Evolutionary conservation across 2,888 invertebrate genomes (phyloP).

Genomic region (Limenitis camilla): DNA sequence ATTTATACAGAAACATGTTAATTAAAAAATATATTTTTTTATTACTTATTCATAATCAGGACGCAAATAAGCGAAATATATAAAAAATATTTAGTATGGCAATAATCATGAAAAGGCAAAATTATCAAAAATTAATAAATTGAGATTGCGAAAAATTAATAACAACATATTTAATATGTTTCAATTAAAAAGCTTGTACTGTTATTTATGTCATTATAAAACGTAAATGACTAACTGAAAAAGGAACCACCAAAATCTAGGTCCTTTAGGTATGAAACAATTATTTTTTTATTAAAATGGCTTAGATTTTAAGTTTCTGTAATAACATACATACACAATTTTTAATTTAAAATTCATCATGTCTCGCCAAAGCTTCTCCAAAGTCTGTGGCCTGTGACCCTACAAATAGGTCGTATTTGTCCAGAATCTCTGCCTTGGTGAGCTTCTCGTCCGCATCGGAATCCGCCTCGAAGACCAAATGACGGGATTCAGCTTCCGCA

Average conservation of each 20-base stretch:
- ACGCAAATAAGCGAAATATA: neutral
- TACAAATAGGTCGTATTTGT: slow-evolving; percentile 97
- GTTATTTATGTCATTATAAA: too few species aligned
- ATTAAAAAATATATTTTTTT: neutral
- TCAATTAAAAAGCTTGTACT: too few species aligned
- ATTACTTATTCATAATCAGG: neutral
- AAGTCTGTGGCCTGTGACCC: slow-evolving; percentile 99
- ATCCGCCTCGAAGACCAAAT: slow-evolving; percentile 96
- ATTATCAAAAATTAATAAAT: too few species aligned
- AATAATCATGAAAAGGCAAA: too few species aligned
- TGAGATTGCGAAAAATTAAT: too few species aligned
- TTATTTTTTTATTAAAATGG: neutral
- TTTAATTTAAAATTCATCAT: slow-evolving; percentile 90
- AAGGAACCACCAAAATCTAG: too few species aligned
- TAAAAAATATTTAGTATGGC: slow-evolving; percentile 1
- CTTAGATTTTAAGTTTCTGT: neutral
- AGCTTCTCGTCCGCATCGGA: slow-evolving; percentile 91
- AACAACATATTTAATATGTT: too few species aligned
- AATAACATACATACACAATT: too few species aligned
- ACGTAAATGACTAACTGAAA: too few species aligned
- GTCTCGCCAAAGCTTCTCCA: slow-evolving; percentile 94
- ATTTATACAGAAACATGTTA: neutral
- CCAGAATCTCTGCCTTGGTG: slow-evolving; percentile 90
- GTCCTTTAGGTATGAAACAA: too few species aligned
- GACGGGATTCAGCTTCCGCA: slow-evolving; percentile 95